phyloP scores from a whole-genome alignment of 2,797 vertebrate genomes.

The Oreochromis mossambicus region DNA sequence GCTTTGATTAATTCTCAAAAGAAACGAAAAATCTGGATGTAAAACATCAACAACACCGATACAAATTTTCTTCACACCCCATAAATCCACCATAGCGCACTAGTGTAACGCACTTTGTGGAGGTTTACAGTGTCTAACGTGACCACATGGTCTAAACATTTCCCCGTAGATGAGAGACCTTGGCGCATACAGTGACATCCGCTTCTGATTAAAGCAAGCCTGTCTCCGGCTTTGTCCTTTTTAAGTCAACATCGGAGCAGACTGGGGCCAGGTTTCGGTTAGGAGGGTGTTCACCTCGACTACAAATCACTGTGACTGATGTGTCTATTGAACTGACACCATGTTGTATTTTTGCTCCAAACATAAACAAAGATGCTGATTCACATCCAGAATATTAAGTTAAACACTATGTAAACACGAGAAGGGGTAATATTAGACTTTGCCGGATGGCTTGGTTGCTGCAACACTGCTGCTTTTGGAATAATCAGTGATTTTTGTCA shows the following conservation, averaged over 20 bases:
- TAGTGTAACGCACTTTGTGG: not conserved
- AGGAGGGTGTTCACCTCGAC: slow-evolving; percentile 8
- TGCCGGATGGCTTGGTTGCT: not conserved
- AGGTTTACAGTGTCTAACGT: slow-evolving; percentile 4
- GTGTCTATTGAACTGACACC: slow-evolving; percentile 14
- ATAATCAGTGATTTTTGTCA: not conserved
- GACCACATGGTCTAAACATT: slow-evolving; percentile 42
- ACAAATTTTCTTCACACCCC: slow-evolving; percentile 4
- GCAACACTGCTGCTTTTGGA: not conserved
- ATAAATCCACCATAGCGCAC: slow-evolving; percentile 2
- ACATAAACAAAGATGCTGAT: not conserved
- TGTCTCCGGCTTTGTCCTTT: slow-evolving; percentile 49
- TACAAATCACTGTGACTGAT: slow-evolving; percentile 30
- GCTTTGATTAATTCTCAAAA: not conserved
- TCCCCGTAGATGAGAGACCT: slow-evolving; percentile 34
- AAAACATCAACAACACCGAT: not conserved
- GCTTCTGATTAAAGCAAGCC: slow-evolving; percentile 56
- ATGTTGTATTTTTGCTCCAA: not conserved
- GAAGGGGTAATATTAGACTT: not conserved
- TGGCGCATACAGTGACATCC: slow-evolving; percentile 54
- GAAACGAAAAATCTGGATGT: not conserved
- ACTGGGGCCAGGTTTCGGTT: slow-evolving; percentile 29
- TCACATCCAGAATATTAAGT: not conserved
- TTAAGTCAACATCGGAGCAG: slow-evolving; percentile 39
- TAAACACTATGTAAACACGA: not conserved